These are phyloP conservation scores for Eupithecia pulchellata DNA, from an alignment of 2,888 invertebrate genomes.

Conservation along the genomic window DNA sequence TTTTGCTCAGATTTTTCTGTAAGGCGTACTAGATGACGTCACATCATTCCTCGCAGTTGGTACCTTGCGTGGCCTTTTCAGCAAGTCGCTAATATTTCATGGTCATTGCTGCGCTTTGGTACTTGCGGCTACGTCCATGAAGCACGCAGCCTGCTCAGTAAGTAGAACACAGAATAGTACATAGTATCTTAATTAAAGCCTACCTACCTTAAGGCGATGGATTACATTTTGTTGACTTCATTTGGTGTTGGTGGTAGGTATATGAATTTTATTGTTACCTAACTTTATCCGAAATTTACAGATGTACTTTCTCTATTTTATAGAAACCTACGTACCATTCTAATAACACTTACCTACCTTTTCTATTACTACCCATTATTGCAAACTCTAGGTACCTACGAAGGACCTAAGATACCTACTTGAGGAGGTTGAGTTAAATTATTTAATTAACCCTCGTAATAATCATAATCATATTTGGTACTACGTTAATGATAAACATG, in stretches of 20 bases:
- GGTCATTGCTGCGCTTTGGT: conserved; percentile 74
- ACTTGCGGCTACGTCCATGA: conserved; percentile 62
- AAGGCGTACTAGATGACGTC: not conserved
- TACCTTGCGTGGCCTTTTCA: conserved; percentile 57
- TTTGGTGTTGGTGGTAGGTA: not conserved
- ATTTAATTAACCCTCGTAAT: not conserved
- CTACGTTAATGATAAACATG: too few relatives aligned
- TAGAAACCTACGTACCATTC: not conserved
- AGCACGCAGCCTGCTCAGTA: conserved; percentile 46
- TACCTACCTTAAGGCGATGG: not conserved
- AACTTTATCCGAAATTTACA: not conserved
- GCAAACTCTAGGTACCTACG: too few relatives aligned
- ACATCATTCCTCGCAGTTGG: not conserved
- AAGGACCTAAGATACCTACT: too few relatives aligned
- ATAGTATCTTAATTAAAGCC: not conserved
- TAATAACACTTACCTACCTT: too few relatives aligned
- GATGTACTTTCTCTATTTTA: too few relatives aligned
- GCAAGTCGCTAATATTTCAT: conserved; percentile 65
- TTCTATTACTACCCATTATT: too few relatives aligned
- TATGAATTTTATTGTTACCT: not conserved
- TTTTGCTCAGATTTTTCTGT: not conserved
- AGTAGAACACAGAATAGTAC: not conserved
- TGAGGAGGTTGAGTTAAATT: not conserved
- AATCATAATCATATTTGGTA: too few relatives aligned
- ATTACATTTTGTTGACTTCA: not conserved